A percentile compares a stretch with the other conserved stretches of the same genome.
Evolutionary conservation across 2,888 invertebrate species (phyloP).

Genomic region (Ichneumon xanthorius): DNA sequence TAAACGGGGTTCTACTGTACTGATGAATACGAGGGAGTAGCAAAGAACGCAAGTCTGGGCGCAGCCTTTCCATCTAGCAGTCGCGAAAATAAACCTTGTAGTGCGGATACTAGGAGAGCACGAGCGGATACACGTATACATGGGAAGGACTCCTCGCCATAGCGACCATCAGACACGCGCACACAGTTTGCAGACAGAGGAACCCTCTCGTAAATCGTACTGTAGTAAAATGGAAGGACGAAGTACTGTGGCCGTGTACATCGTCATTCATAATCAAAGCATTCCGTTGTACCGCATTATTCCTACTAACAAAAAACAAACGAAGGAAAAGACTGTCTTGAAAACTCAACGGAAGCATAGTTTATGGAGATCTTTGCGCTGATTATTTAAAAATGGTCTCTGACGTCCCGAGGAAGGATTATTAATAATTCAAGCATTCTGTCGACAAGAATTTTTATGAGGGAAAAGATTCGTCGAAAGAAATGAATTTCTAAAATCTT

Average conservation of each 20-base stretch:
- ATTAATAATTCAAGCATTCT: background rate
- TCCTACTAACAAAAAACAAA: background rate
- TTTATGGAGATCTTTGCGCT: background rate
- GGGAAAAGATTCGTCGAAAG: too few relatives aligned
- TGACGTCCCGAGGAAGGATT: too few relatives aligned
- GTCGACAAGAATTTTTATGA: too few relatives aligned
- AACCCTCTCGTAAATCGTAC: slow-evolving; percentile 14
- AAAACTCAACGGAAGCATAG: background rate
- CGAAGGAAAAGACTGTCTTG: background rate
- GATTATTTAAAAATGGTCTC: background rate
- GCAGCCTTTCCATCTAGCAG: background rate
- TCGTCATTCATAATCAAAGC: slow-evolving; percentile 19
- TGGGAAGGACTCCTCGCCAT: background rate
- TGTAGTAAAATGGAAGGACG: slow-evolving; percentile 20
- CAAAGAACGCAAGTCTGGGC: background rate
- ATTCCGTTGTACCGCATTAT: background rate
- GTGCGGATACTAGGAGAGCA: background rate
- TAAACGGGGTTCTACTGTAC: too few relatives aligned
- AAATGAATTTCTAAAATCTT: too few relatives aligned
- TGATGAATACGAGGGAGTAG: background rate
- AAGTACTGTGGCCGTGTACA: slow-evolving; percentile 6
- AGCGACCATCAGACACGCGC: background rate
- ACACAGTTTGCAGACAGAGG: slow-evolving; percentile 1
- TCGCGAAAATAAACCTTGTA: slow-evolving; percentile 20
- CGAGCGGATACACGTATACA: background rate